These are phyloP conservation scores for Crocodylus rhombifer DNA, from an alignment of 2,797 vertebrate genomes.

Conservation along the genomic window DNA sequence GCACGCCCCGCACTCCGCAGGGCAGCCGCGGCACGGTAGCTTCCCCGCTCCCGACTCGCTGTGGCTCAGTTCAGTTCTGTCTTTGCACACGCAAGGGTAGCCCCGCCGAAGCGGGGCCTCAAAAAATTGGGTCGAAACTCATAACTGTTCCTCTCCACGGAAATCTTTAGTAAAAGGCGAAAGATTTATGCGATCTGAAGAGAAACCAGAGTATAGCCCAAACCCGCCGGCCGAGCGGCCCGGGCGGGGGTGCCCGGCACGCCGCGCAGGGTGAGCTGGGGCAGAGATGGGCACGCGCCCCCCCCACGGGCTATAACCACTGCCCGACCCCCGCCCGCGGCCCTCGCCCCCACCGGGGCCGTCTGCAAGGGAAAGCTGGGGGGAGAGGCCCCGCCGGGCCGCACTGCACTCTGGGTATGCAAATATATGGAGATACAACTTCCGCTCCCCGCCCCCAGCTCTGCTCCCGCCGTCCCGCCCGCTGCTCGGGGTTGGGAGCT, in stretches of 20 bases:
- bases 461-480: too few relatives aligned
- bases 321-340: too few relatives aligned
- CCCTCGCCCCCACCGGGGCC: too few relatives aligned
- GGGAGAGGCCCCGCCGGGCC: rapidly evolving
- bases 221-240: not conserved
- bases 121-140: conserved; percentile 39
- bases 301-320: too few relatives aligned
- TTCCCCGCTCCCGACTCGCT: too few relatives aligned
- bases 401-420: conserved; percentile 10
- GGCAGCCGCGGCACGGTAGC: too few relatives aligned
- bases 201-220: conserved; percentile 74
- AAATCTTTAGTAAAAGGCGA: conserved; percentile 91
- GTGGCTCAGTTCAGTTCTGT: rapidly evolving
- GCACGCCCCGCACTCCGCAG: too few relatives aligned
- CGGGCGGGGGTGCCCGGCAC: too few relatives aligned
- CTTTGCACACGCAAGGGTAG: rapidly evolving
- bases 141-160: conserved; percentile 79
- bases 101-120: rapidly evolving
- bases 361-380: too few relatives aligned
- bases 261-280: not conserved
- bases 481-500: too few relatives aligned
- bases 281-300: rapidly evolving
- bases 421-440: not conserved
- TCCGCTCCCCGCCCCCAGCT: too few relatives aligned
- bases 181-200: conserved; percentile 86